Percentiles rank a stretch among this genome's conserved stretches.
phyloP scores from a whole-genome alignment of 1,140 invertebrate species.

The Physella acuta region DNA sequence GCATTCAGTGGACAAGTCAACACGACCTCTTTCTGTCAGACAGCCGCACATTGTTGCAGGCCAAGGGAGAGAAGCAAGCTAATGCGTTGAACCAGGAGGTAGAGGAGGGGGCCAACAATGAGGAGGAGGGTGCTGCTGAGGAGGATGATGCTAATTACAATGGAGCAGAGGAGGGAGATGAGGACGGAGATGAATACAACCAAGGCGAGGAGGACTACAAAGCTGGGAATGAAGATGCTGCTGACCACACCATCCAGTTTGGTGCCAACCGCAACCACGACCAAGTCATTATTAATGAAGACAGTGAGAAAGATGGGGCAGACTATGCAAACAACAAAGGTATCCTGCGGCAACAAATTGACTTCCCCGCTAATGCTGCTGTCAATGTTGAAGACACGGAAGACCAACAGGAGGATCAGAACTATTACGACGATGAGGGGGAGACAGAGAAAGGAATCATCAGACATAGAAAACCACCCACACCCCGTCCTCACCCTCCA shows the following conservation, averaged over 20 bases:
- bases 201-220: constrained; percentile 30
- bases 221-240: constrained; percentile 26
- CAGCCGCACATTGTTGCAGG: constrained; percentile 20
- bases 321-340: constrained; percentile 9
- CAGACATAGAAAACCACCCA: constrained; percentile 16
- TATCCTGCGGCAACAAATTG: no score
- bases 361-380: background rate
- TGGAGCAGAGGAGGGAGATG: constrained; percentile 21
- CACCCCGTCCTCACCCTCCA: background rate
- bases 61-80: constrained; percentile 1
- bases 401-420: constrained; percentile 30
- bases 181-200: constrained; percentile 27
- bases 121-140: constrained; percentile 29
- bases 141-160: constrained; percentile 27
- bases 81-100: background rate
- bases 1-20: constrained; percentile 31
- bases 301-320: background rate
- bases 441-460: constrained; percentile 21
- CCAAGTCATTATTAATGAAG: constrained; percentile 4
- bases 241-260: background rate
- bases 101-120: constrained; percentile 9
- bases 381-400: constrained; percentile 24
- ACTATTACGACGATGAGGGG: constrained; percentile 31
- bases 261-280: background rate
- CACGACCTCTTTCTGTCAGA: constrained; percentile 25